Conservation (phyloP, 2,113 vertebrate genomes). For the Eulemur macaco region DNA sequence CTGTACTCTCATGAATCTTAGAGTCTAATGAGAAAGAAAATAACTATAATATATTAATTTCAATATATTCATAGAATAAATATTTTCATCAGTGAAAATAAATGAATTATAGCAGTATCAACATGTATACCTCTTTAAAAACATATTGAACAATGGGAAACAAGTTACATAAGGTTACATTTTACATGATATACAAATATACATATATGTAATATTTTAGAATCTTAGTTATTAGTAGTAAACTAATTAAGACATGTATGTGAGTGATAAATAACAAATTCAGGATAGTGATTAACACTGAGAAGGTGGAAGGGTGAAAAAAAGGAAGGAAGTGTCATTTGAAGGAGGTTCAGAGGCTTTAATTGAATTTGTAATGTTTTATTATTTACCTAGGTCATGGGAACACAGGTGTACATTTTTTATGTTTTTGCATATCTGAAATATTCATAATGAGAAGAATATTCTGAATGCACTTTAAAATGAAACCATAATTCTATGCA, state of each 20-base stretch:
- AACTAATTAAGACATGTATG: background rate
- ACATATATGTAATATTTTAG: background rate
- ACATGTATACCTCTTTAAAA: background rate
- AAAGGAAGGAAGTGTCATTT: background rate
- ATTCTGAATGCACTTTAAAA: background rate
- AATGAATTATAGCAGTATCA: background rate
- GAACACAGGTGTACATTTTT: background rate
- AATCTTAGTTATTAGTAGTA: background rate
- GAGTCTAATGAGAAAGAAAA: conserved; percentile 2
- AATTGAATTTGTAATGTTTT: background rate
- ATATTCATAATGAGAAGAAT: background rate
- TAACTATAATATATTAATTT: background rate
- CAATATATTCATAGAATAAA: background rate
- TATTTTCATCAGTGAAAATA: background rate
- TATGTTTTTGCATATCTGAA: background rate
- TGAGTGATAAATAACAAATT: background rate
- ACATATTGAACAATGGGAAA: background rate
- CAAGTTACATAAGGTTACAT: background rate
- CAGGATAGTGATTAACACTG: background rate
- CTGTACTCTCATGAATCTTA: background rate
- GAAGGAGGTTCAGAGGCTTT: background rate
- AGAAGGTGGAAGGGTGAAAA: background rate
- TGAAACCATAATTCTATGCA: background rate
- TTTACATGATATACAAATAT: background rate
- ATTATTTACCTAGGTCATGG: background rate